phyloP scores from a whole-genome alignment of 2,797 vertebrate species.

The Carapus acus region DNA sequence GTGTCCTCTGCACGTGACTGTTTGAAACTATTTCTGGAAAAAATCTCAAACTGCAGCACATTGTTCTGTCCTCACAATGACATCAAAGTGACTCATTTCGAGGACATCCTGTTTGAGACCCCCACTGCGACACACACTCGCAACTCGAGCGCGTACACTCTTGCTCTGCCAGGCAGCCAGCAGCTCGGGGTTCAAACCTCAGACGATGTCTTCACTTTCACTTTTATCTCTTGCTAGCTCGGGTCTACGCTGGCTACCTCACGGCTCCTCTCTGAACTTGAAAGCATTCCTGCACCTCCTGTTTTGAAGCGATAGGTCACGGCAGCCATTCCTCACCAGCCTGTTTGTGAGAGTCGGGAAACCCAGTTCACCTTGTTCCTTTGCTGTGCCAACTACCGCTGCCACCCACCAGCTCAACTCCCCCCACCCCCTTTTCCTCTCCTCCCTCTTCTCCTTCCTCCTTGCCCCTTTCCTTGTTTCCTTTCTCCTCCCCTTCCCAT shows the following conservation, averaged over 20 bases:
- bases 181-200: too few relatives aligned
- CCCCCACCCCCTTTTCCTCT: slow-evolving; percentile 40
- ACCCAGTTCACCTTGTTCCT: slow-evolving; percentile 53
- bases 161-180: too few relatives aligned
- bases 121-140: not conserved
- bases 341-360: slow-evolving; percentile 41
- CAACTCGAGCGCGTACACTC: too few relatives aligned
- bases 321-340: slow-evolving; percentile 48
- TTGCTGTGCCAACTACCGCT: slow-evolving; percentile 50
- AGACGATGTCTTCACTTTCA: too few relatives aligned
- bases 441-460: slow-evolving; percentile 53
- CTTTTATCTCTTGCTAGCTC: too few relatives aligned
- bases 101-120: not conserved
- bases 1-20: too few relatives aligned
- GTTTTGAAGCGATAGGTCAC: not conserved
- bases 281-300: slow-evolving; percentile 44
- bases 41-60: slow-evolving; percentile 2
- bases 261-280: slow-evolving; percentile 22
- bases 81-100: slow-evolving; percentile 4
- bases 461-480: slow-evolving; percentile 18
- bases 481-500: slow-evolving; percentile 63
- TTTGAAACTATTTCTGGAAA: not conserved
- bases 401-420: not conserved
- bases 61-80: slow-evolving; percentile 1
- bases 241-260: slow-evolving; percentile 11